phyloP scores from a whole-genome alignment of 2,113 vertebrate genomes.

The Xenus cinereus region DNA sequence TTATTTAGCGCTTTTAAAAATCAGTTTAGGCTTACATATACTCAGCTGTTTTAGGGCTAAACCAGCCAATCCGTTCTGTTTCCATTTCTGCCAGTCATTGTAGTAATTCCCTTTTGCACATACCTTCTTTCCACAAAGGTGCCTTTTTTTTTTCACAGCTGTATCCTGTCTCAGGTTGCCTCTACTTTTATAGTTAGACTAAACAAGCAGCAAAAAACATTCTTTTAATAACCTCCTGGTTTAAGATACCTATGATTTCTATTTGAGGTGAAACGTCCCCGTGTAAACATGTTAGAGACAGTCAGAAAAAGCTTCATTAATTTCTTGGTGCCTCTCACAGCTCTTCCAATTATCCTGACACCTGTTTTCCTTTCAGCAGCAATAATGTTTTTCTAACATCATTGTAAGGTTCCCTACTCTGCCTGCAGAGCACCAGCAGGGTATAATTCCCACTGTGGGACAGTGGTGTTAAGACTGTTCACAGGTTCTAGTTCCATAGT shows the following conservation, averaged over 20 bases:
- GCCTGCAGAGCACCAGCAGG: background rate
- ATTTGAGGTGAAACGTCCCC: background rate
- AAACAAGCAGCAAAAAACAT: background rate
- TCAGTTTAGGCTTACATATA: background rate
- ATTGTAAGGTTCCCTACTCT: background rate
- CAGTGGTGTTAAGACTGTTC: background rate
- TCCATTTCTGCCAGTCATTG: background rate
- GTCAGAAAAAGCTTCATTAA: background rate
- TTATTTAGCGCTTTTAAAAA: background rate
- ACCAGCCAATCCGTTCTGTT: background rate
- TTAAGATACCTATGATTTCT: background rate
- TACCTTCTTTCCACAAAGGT: background rate
- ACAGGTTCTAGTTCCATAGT: background rate
- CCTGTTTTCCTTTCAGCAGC: background rate
- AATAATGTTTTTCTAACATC: background rate
- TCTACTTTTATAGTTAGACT: background rate
- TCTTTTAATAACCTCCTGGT: background rate
- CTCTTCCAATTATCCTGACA: background rate
- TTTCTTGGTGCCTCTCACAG: background rate
- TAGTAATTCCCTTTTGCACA: background rate
- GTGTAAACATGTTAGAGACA: background rate
- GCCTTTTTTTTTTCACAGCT: background rate
- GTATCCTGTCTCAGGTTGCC: background rate
- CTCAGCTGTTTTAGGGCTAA: background rate
- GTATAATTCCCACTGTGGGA: background rate